These are phyloP conservation scores for Pachliopta kotzebuea DNA, from an alignment of 2,888 invertebrate genomes.

Conservation along the genomic window DNA sequence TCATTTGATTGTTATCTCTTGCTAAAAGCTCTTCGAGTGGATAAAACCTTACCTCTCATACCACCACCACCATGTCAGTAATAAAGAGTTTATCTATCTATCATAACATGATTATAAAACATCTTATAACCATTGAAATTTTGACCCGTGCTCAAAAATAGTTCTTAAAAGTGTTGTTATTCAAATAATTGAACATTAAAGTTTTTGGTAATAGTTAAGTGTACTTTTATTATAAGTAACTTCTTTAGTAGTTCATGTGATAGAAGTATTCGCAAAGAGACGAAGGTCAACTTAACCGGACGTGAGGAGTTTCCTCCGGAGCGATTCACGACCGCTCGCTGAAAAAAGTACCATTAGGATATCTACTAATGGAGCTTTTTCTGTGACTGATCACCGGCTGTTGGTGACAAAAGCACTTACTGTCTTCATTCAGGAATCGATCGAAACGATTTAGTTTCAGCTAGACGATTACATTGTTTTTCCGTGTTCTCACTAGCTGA, in stretches of 20 bases:
- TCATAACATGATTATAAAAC: too few relatives aligned
- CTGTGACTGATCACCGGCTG: constrained; percentile 23
- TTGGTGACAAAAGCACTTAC: constrained; percentile 20
- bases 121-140: too few relatives aligned
- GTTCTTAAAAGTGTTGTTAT: too few relatives aligned
- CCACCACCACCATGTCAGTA: too few relatives aligned
- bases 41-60: too few relatives aligned
- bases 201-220: too few relatives aligned
- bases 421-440: constrained; percentile 8
- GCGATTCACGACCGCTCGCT: constrained; percentile 3
- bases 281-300: constrained; percentile 16
- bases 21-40: too few relatives aligned
- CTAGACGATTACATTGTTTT: not conserved
- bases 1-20: too few relatives aligned
- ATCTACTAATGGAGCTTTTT: constrained; percentile 18
- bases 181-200: too few relatives aligned
- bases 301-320: constrained; percentile 1
- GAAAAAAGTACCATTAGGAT: constrained; percentile 21
- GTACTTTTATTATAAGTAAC: not conserved
- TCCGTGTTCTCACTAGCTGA: too few relatives aligned
- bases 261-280: constrained; percentile 1
- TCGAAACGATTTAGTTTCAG: not conserved
- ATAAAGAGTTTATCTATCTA: too few relatives aligned
- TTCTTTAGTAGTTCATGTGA: constrained; percentile 11
- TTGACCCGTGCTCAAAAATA: too few relatives aligned